phyloP scores from a whole-genome alignment of 2,113 vertebrate genomes.

The Entelurus aequoreus region DNA sequence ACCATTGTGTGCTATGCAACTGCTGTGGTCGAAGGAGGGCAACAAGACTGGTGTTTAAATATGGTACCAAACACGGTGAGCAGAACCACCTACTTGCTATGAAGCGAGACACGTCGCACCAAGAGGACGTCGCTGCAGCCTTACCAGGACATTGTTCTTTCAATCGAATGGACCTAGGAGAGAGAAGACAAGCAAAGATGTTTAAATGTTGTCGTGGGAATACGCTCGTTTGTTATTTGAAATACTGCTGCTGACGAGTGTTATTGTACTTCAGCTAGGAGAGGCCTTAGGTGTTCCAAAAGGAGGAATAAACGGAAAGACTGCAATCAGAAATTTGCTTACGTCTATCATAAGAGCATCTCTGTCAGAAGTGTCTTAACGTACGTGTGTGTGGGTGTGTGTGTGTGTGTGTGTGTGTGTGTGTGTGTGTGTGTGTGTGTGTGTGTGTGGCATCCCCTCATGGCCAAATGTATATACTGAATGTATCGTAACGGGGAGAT shows the following conservation, averaged over 20 bases:
- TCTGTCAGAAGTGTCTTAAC: conserved; percentile 62
- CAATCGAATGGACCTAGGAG: conserved; percentile 59
- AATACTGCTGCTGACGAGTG: conserved; percentile 49
- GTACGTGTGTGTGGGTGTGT: conserved; percentile 5
- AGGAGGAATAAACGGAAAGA: conserved; percentile 10
- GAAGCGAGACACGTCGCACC: neutral
- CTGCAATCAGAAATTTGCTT: conserved; percentile 43
- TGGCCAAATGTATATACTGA: conserved; percentile 79
- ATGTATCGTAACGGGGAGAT: conserved; percentile 72
- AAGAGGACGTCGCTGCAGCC: conserved; percentile 29
- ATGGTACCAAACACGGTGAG: conserved; percentile 42
- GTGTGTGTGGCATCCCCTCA: conserved; percentile 58
- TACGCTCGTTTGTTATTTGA: conserved; percentile 34
- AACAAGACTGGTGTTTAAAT: conserved; percentile 26
- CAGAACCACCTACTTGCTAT: neutral
- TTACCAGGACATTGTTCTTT: conserved; percentile 37
- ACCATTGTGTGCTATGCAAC: conserved; percentile 52
- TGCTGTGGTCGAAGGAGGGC: conserved; percentile 29
- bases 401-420: conserved; percentile 17
- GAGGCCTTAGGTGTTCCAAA: conserved; percentile 47
- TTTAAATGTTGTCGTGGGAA: conserved; percentile 15
- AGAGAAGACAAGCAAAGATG: conserved; percentile 33
- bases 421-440: conserved; percentile 7
- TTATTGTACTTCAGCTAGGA: conserved; percentile 18
- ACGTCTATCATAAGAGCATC: conserved; percentile 39